Evolutionary conservation across 2,888 invertebrate genomes (phyloP), one percentile per base, ranked within the genome.

Genomic region (Tinea pellionella): DNA sequence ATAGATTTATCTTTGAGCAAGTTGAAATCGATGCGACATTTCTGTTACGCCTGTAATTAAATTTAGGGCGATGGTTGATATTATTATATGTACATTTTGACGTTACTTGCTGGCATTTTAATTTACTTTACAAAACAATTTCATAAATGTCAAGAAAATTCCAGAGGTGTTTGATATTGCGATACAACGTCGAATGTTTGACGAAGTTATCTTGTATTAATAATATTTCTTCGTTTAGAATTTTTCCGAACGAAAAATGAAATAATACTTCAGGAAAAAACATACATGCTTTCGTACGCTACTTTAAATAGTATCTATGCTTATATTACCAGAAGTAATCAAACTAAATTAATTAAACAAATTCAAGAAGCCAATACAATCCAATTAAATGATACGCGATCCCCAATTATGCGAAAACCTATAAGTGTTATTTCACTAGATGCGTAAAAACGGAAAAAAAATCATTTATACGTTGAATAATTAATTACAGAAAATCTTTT

Each of bases 131-230:
- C 57, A 15, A 57, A 57, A 57, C 32, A 57, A 57, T 57, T 57
- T 57, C 57, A 16, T 19, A 57, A 57, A 57, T 57, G 57, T 57
- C 57, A 57, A 57, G 57, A 57, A 32, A 57, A 57, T 57, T 57
- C 29, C 18, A 9, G 19, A 53, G 53, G 53, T 47, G 47, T 47
- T 47, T 47, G 15, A 47, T 47, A 47, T 15, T 47, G 16, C 47
- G 47, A 47, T 47, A 47, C n/a, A 47, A 47, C 47, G 47, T 47
- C 47, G 47, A 47, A 47, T 16, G 47, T 47, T 47, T 47, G 47
- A 15, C 16, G 13, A 47, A 47, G 47, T 47, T 47, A 16, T 47
- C 47, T 37, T 2, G 2, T 47, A 47, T 47, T 47, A 47, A 15
- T 47, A 42, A 37, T 37, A 37, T 37, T 37, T 1, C 37, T 37